phyloP scores from a whole-genome alignment of 2,797 vertebrate species.

The Typhlichthys subterraneus region DNA sequence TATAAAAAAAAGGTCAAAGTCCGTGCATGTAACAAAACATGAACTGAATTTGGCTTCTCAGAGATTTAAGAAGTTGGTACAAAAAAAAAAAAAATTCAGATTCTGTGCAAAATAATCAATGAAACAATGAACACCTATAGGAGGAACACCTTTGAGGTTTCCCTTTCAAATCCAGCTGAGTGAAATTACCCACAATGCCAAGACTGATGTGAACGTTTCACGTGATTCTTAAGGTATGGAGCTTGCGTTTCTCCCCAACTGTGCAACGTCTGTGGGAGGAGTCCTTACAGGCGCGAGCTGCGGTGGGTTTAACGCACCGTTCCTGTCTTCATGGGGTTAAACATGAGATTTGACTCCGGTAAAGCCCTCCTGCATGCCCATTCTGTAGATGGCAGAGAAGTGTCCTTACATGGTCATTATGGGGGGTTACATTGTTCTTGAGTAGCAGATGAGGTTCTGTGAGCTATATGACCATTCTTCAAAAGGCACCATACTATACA shows the following conservation, averaged over 20 bases:
- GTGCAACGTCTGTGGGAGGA: constrained; percentile 17
- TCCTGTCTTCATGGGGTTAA: too few species aligned
- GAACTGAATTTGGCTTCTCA: constrained; percentile 56
- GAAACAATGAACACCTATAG: constrained; percentile 36
- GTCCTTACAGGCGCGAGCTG: constrained; percentile 38
- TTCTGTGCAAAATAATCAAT: constrained; percentile 59
- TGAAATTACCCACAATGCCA: constrained; percentile 21
- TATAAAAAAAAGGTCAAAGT: constrained; percentile 39
- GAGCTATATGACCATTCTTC: constrained; percentile 62
- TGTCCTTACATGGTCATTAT: constrained; percentile 26
- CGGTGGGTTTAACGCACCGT: constrained; percentile 19
- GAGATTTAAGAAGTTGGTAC: constrained; percentile 43
- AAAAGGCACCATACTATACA: constrained; percentile 81
- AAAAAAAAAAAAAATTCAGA: constrained; percentile 44
- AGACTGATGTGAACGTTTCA: constrained; percentile 24
- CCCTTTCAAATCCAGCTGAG: constrained; percentile 42
- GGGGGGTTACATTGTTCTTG: constrained; percentile 45
- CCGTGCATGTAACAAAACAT: constrained; percentile 58
- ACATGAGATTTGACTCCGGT: constrained; percentile 5
- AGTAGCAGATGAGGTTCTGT: constrained; percentile 63
- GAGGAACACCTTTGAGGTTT: constrained; percentile 45
- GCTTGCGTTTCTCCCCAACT: constrained; percentile 7
- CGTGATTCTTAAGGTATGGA: constrained; percentile 23
- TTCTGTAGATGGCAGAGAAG: constrained; percentile 1
- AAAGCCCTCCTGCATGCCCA: background rate